A percentile compares a stretch with the other conserved stretches of the same genome.
These are phyloP conservation scores for Glyptemys insculpta DNA, from an alignment of 2,797 vertebrate species.

Conservation along the genomic window DNA sequence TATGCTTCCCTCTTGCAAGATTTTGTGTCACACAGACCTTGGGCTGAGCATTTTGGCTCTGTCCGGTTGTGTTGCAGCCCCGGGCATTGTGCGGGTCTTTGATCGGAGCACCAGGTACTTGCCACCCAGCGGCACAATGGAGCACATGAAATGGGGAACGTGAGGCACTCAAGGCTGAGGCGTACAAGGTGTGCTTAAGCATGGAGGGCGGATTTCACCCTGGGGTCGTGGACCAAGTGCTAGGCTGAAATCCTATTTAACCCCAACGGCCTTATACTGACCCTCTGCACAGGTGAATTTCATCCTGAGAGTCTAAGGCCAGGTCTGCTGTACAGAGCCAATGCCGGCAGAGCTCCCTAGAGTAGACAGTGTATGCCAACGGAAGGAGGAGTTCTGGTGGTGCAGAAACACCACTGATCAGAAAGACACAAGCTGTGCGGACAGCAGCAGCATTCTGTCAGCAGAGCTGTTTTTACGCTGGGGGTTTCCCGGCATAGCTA, in stretches of 20 bases:
- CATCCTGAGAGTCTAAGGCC: not conserved
- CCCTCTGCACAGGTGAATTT: not conserved
- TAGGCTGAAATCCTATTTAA: too few relatives aligned
- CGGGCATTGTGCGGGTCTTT: not conserved
- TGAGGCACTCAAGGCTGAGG: not conserved
- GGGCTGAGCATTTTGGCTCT: fast-evolving
- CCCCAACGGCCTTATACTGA: too few relatives aligned
- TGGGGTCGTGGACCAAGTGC: not conserved
- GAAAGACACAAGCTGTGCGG: too few relatives aligned
- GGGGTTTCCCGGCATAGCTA: not conserved
- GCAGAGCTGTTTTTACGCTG: not conserved
- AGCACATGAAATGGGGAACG: not conserved
- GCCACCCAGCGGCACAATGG: not conserved
- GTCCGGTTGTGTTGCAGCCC: not conserved
- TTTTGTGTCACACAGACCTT: fast-evolving
- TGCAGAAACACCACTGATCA: not conserved
- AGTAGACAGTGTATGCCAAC: not conserved
- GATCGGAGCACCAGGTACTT: not conserved
- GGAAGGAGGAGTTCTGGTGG: not conserved
- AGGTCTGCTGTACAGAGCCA: not conserved
- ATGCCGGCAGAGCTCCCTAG: not conserved
- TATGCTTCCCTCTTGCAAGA: not conserved
- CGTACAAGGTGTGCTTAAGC: not conserved
- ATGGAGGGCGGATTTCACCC: not conserved
- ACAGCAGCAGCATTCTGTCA: not conserved